Evolutionary conservation across 2,888 invertebrate species (phyloP), one percentile per base, ranked within the genome.

Genomic region (Prosopocoilus inquinatus): DNA sequence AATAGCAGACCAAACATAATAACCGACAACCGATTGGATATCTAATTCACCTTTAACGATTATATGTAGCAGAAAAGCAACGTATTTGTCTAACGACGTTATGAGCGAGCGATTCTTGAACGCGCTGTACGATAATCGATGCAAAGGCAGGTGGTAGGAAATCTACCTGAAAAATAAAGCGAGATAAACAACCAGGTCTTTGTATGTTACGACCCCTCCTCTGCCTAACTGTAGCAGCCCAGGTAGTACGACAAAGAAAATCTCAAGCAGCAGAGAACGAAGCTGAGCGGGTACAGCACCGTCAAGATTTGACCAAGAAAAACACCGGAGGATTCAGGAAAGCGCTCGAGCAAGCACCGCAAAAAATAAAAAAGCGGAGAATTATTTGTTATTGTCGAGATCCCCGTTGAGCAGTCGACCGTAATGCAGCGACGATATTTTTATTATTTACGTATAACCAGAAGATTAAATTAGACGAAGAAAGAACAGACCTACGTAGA

Each of bases 211-310:
- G 64, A 59, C 60, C 63, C 61, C 61, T 62, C 49, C 45, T 52
- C 57, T 59, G 55, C 59, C 63, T 63, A 63, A 64, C 64, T 64
- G 63, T 63, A 64, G 61, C 64, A 61, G 58, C 56, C 59, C 57
- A 57, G 60, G 58, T 58, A 53, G 56, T 58, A 53, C 54, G 54
- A 61, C 60, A 61, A 61, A 60, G 60, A 56, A 58, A 61, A 51
- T 44, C 59, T 52, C 54, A 35, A 55, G 36, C 55, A 38, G 39
- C 46, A 48, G 12, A 13, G 41, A 41, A 7, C 51, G 35, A 53
- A 50, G 56, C 48, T 50, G 47, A 41, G 20, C 20, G 20, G 7
- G 60, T 61, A 61, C 60, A 61, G 60, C 47, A 61, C 60, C 58
- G 60, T 58, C 60, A 58, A 61, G 46, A 55, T 44, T 50, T n/a